Evolutionary conservation across 2,888 invertebrate species (phyloP).

Genomic region (Polyommatus iphigenia): DNA sequence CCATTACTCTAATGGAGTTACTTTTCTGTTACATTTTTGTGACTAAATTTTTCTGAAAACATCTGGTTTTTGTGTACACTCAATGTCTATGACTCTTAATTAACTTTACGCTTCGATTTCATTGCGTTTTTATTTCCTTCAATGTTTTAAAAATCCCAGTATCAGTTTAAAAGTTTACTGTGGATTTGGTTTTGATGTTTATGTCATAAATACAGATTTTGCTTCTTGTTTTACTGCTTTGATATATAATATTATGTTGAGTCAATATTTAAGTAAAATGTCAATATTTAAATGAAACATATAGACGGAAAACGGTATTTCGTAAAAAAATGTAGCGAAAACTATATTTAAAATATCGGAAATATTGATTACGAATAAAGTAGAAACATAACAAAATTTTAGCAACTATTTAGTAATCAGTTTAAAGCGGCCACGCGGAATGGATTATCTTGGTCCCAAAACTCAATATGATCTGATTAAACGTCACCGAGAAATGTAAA

Average conservation of each 20-base stretch:
- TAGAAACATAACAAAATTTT: too few relatives aligned
- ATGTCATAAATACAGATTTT: too few relatives aligned
- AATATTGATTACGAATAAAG: neutral
- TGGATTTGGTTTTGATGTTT: neutral
- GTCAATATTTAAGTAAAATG: too few relatives aligned
- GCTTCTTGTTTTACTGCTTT: too few relatives aligned
- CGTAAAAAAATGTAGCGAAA: neutral
- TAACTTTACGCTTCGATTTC: neutral
- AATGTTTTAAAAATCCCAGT: neutral
- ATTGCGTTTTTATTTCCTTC: neutral
- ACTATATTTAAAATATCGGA: neutral
- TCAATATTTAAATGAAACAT: too few relatives aligned
- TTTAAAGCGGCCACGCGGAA: neutral
- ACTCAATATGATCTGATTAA: neutral
- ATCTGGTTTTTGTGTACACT: constrained; percentile 37
- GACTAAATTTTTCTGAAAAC: constrained; percentile 43
- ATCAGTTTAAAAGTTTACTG: neutral
- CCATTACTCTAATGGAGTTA: constrained; percentile 68
- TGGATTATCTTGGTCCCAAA: neutral
- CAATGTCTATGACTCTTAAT: constrained; percentile 20
- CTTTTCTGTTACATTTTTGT: constrained; percentile 60
- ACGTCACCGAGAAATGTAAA: neutral
- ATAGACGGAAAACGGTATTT: too few relatives aligned
- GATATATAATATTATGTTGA: too few relatives aligned
- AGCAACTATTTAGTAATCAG: neutral